Base-by-base conservation (phyloP, 2,888 invertebrate species). In the Marasmarcha lunaedactyla region DNA sequence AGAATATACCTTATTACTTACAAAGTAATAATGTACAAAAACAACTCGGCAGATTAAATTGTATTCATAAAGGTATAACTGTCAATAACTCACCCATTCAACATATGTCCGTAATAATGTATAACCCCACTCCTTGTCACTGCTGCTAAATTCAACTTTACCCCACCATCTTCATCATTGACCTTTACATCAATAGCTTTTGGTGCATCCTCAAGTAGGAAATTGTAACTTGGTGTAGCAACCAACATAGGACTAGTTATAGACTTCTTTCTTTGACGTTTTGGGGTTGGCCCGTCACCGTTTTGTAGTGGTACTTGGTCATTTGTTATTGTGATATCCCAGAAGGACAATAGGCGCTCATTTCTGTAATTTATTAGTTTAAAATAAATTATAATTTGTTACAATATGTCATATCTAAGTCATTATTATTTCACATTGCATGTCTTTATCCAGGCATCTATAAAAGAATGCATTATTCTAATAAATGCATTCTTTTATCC, bases 101-200 rank as follows among this genome's bases (percentile, higher is more conserved):
- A 74, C 47, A 88, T 87, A 54, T 92, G 90, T 38, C 89, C 86
- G 64, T 93, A 96, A 40, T 93, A 78, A 67, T 94, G 91, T 30
- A 92, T 87, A 4, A 90, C 88, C 1, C 96, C 96, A 56, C 89
- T 91, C 50, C 90, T 86, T 0, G 93, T 93, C 0, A 88, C 85
- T 0, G 88, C 87, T 0, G 81, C 69, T 51, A 63, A 74, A 64
- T 48, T 86, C 65, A 66, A 73, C 49, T 73, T 76, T 0, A 79
- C 81, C 7, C 85, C 85, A 0, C 84, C 85, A 2, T 86, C 85
- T 7, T 81, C 78, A 2, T 68, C 66, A 13, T 77, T 58, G 44
- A 85, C 59, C 1, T 85, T 68, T 0, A 88, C 86, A 30, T 77
- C 72, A 0, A 81, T 60, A 14, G 67, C 58, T 43, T 57, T 70